phyloP scores from a whole-genome alignment of 2,888 invertebrate species.

The Yponomeuta malinellus region DNA sequence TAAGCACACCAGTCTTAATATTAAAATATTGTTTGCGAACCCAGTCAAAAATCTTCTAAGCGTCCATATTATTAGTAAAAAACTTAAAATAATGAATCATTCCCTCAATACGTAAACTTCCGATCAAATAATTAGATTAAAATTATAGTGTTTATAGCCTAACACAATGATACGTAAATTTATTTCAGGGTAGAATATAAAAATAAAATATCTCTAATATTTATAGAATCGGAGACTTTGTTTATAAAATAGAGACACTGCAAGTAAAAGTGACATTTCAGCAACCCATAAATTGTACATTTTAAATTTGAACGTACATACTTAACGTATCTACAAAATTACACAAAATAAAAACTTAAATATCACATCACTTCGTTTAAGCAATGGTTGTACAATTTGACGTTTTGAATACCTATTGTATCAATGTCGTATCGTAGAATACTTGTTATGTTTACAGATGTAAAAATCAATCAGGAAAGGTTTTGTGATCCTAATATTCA shows the following conservation, averaged over 20 bases:
- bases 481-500: neutral
- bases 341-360: neutral
- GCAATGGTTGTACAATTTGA: neutral
- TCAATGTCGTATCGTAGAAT: neutral
- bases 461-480: neutral
- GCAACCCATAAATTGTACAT: neutral
- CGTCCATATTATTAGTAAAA: conserved; percentile 30
- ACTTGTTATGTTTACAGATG: neutral
- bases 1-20: neutral
- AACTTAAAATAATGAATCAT: conserved; percentile 21
- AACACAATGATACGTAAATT: conserved; percentile 91
- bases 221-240: conserved; percentile 48
- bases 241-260: conserved; percentile 36
- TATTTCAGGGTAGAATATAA: conserved; percentile 85
- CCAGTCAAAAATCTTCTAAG: conserved; percentile 14
- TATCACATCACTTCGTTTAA: neutral
- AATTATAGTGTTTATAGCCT: conserved; percentile 67
- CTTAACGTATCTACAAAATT: neutral
- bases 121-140: conserved; percentile 60
- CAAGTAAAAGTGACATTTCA: neutral
- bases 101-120: conserved; percentile 56
- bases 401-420: neutral
- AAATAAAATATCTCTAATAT: conserved; percentile 49
- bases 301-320: neutral
- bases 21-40: conserved; percentile 3